Base-by-base conservation (phyloP, 2,797 vertebrate genomes). In the Distichodus sexfasciatus region DNA sequence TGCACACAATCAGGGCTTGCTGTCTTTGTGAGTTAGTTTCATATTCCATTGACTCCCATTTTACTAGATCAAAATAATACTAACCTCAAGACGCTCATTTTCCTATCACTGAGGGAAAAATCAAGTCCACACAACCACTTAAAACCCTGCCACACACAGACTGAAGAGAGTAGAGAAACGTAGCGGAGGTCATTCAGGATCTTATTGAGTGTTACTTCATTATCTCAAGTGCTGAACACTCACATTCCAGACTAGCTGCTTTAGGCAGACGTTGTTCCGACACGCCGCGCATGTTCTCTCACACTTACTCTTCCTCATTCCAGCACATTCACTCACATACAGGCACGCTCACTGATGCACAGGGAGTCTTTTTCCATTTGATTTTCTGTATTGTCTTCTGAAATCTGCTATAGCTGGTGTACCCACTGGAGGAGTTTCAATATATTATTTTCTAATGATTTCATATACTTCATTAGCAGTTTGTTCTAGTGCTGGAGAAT, bases 191-290 rank as follows among this genome's bases (percentile, higher is more conserved):
- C n/a, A n/a, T n/a, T n/a, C n/a, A n/a, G n/a, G n/a, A n/a, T n/a
- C n/a, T n/a, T n/a, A n/a, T 36, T 0, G 2, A 6, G 17, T 62
- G 17, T 21, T 43, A 21, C 36, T 38, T 21, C n/a, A 6, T 19
- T 53, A 3, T 2, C 19, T 2, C 17, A 65, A 36, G 36, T n/a
- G 48, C 36, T 66, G 38, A 66, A 31, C 35, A 9, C 51, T 44
- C 15, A 44, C 64, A 46, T 72, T 60, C 51, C 50, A 24, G 31
- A 28, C 21, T 23, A 48, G 19, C 44, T 68, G n/a, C 10, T 69
- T 59, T 47, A 8, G 11, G 23, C 57, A 40, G 60, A 40, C 51
- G 50, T 31, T 72, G 69, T 72, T 72, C 66, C 63, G 67, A 76
- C 74, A 54, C 60, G 74, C 53, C 47, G 12, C 11, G 8, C 44